Percentiles rank a stretch among this genome's conserved stretches.
phyloP scores from a whole-genome alignment of 2,113 vertebrate genomes.

The Tragelaphus strepsiceros region DNA sequence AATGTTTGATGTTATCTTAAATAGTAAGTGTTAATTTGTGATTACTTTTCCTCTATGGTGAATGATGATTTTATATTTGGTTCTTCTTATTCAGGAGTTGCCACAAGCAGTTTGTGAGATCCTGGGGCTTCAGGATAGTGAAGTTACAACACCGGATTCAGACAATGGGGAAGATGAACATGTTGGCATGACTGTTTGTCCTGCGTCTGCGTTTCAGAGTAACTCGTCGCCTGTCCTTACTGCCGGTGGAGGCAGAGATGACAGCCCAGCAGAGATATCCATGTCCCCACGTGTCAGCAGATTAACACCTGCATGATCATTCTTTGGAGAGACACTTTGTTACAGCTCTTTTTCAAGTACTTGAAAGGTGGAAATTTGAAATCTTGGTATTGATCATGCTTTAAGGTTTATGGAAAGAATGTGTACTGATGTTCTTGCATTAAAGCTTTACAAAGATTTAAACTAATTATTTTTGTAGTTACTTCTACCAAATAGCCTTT shows the following conservation, averaged over 20 bases:
- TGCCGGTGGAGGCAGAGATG: conserved; percentile 79
- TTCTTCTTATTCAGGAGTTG: conserved; percentile 83
- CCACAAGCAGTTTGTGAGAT: conserved; percentile 88
- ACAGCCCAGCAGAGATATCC: conserved; percentile 69
- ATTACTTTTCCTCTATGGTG: background rate
- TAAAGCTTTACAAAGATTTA: conserved; percentile 88
- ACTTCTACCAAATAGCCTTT: conserved; percentile 90
- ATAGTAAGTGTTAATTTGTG: background rate
- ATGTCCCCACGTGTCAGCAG: conserved; percentile 75
- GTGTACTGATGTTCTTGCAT: conserved; percentile 85
- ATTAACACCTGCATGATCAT: conserved; percentile 79
- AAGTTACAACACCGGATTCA: conserved; percentile 70
- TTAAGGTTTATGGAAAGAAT: conserved; percentile 82
- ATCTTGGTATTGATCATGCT: conserved; percentile 83
- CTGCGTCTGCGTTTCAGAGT: conserved; percentile 61
- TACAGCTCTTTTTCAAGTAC: conserved; percentile 76
- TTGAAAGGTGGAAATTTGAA: conserved; percentile 82
- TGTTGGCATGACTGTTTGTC: conserved; percentile 44
- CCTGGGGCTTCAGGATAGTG: conserved; percentile 83
- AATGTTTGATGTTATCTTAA: background rate
- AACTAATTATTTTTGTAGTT: conserved; percentile 97
- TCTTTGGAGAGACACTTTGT: conserved; percentile 73
- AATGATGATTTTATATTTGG: background rate
- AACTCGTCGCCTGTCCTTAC: conserved; percentile 61
- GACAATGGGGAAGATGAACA: conserved; percentile 80